These are phyloP conservation scores for Helicoverpa zea DNA, from an alignment of 1,140 invertebrate genomes.

Conservation along the genomic window DNA sequence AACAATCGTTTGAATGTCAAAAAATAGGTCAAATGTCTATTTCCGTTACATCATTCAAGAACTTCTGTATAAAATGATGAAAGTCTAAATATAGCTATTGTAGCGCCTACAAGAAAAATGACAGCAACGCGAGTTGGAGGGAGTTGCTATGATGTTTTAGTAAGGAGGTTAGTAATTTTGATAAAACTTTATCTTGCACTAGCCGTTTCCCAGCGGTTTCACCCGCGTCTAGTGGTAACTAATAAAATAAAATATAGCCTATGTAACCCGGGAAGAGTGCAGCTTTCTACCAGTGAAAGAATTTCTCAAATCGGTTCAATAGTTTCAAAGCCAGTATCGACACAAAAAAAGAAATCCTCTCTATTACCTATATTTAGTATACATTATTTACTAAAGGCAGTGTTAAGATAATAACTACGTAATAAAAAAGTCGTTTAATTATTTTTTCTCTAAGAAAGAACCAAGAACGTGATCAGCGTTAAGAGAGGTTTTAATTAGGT, in stretches of 20 bases:
- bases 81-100: background rate
- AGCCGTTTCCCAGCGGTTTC: no score
- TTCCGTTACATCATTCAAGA: conserved; percentile 13
- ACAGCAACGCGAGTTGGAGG: background rate
- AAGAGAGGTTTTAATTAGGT: background rate
- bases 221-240: no score
- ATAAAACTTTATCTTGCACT: background rate
- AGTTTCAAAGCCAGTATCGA: no score
- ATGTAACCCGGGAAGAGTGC: no score
- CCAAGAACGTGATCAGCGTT: background rate
- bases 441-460: background rate
- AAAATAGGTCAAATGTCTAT: conserved; percentile 41
- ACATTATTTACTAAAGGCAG: no score
- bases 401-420: no score
- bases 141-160: background rate
- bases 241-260: no score
- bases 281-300: no score
- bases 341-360: no score
- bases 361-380: no score
- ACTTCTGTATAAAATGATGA: conserved; percentile 19
- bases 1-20: conserved; percentile 17
- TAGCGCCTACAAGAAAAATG: background rate
- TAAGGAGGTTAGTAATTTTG: background rate
- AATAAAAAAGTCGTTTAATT: background rate
- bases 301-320: no score